Evolutionary conservation across 30 jellyfish, hydroid and myxozoan genomes (phyloP).

Genomic region (Rhopilema esculentum): DNA sequence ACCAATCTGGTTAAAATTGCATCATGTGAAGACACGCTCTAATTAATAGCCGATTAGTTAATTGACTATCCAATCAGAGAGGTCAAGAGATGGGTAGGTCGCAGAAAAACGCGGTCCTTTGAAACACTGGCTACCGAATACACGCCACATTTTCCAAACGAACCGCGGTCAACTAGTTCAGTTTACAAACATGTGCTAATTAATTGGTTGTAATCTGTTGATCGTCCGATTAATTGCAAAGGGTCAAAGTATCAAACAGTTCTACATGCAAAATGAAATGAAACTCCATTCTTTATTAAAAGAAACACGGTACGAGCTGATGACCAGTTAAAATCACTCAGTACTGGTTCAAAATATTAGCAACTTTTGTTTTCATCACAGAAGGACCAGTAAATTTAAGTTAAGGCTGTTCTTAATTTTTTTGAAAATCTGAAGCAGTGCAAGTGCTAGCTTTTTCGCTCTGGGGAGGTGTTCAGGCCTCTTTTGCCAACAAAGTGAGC

Average conservation of each 20-base stretch:
- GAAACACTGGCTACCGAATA: neutral
- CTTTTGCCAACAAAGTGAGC: too few species aligned
- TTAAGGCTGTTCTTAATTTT: too few species aligned
- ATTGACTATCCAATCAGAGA: neutral
- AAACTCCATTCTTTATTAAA: neutral
- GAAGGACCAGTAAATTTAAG: too few species aligned
- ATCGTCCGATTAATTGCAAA: neutral
- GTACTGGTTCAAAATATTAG: too few species aligned
- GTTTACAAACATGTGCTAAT: slow-evolving; percentile 30
- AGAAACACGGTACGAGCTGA: too few species aligned
- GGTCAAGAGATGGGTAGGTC: neutral
- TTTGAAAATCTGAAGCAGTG: too few species aligned
- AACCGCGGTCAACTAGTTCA: neutral
- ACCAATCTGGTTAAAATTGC: neutral
- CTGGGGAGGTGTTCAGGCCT: too few species aligned
- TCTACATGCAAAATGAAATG: neutral
- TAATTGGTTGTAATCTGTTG: neutral
- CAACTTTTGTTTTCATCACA: too few species aligned
- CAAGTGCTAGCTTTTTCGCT: too few species aligned
- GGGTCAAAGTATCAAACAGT: neutral
- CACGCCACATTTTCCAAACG: neutral
- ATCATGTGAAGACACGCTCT: neutral
- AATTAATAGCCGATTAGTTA: neutral
- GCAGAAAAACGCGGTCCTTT: neutral
- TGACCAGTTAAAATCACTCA: too few species aligned